Evolutionary conservation across 1,140 invertebrate species (phyloP), one percentile per base, ranked within the genome.

Genomic region (Hylaeus volcanicus): DNA sequence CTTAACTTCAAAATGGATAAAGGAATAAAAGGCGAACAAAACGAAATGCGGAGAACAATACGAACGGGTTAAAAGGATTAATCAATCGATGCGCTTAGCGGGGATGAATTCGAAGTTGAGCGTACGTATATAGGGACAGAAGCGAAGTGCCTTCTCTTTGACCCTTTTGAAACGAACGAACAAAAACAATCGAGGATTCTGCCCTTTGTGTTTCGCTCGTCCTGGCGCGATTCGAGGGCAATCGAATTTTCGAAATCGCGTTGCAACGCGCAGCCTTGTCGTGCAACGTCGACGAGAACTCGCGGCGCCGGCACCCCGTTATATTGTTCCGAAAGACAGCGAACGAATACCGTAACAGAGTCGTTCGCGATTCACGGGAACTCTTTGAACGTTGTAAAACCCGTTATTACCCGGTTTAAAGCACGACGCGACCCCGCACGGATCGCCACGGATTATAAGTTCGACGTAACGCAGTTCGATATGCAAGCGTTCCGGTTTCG

Each of bases 391-490:
- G 53, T 43, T 48, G 72, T 73, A 69, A 81, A 83, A 76, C 65
- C 55, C 56, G 77, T 83, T 81, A 75, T 83, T 76, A 68, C 43
- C 55, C 15, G 12, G 48, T 14, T 41, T 74, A 71, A 79, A 74
- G 55, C 63, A 51, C 9, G 15, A 15, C 66, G 56, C 72, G 39
- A 53, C 15, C n/a, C 26, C 6, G 53, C 43, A 74, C 75, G 51
- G 81, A 84, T 84, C 51, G 74, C 71, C 37, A 15, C 43, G 63
- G 74, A 84, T 84, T 84, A 84, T 71, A 83, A 79, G 58, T 63
- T 58, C 37, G 14, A 58, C 56, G 83, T 60, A 79, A 79, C 58
- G 60, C 39, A 9, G 26, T 26, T 41, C 60, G 75, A 83, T 83
- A 75, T 61, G 63, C 37, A 15, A 66, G 41, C 51, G 41, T 26